Conservation (phyloP, 2,113 vertebrate species). For the Campylorhamphus procurvoides region DNA sequence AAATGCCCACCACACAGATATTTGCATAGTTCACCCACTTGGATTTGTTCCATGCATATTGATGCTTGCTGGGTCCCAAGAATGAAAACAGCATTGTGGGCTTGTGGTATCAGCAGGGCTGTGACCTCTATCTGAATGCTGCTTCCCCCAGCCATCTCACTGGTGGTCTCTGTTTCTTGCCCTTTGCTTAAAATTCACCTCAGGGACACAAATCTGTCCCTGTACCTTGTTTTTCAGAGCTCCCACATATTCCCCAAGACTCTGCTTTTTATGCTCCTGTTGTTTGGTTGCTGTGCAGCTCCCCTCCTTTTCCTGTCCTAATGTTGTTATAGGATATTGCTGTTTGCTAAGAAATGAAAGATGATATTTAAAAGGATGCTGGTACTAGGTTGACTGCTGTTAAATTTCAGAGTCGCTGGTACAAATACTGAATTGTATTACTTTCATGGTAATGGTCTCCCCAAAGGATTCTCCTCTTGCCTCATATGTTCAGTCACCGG, state of each 20-base stretch:
- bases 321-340: slow-evolving; percentile 39
- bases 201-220: neutral
- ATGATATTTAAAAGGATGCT: slow-evolving; percentile 42
- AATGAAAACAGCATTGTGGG: neutral
- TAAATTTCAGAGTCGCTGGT: slow-evolving; percentile 19
- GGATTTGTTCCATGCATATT: neutral
- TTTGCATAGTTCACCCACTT: neutral
- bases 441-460: slow-evolving; percentile 19
- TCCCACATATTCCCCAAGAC: neutral
- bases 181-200: neutral
- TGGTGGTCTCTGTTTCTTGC: neutral
- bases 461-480: slow-evolving; percentile 56
- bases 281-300: neutral
- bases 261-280: neutral
- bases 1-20: neutral
- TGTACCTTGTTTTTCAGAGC: neutral
- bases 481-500: slow-evolving; percentile 26
- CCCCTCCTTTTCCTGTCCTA: neutral
- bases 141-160: neutral
- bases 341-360: slow-evolving; percentile 52
- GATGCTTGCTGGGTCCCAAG: neutral
- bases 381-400: slow-evolving; percentile 25
- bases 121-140: neutral
- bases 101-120: neutral
- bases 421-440: slow-evolving; percentile 61